Percentiles rank a stretch among this genome's conserved stretches.
Conservation (phyloP, 2,888 invertebrate genomes). For the Apamea epomidion region DNA sequence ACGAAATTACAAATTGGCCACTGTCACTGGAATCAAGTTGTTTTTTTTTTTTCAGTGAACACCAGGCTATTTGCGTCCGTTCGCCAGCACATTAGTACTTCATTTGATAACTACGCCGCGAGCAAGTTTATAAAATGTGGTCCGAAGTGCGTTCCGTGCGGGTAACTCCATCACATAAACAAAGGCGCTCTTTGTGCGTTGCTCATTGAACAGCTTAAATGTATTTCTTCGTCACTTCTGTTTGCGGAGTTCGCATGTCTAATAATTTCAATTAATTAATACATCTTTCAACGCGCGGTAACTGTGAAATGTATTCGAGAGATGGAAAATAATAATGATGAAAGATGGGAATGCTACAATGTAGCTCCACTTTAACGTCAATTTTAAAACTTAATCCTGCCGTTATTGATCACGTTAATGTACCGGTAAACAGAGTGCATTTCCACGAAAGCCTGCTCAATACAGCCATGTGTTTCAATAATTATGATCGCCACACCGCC, state of each 20-base stretch:
- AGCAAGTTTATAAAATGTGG: conserved; percentile 51
- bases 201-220: conserved; percentile 88
- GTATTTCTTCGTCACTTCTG: conserved; percentile 83
- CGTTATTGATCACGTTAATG: background rate
- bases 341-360: background rate
- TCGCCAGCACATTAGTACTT: conserved; percentile 10
- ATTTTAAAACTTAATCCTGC: background rate
- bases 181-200: conserved; percentile 82
- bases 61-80: background rate
- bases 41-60: background rate
- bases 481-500: conserved; percentile 47
- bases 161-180: conserved; percentile 81
- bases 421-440: conserved; percentile 7
- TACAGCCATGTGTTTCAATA: conserved; percentile 41
- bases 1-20: conserved; percentile 14
- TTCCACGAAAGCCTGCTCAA: conserved; percentile 18
- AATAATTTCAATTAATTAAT: conserved; percentile 76
- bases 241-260: conserved; percentile 77
- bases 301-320: conserved; percentile 20
- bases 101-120: conserved; percentile 20
- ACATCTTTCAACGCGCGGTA: conserved; percentile 35
- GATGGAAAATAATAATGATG: background rate
- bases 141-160: conserved; percentile 73
- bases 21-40: conserved; percentile 1
- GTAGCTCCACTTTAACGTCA: background rate